A percentile compares a stretch with the other conserved stretches of the same genome.
Evolutionary conservation across 2,888 invertebrate species (phyloP).

Genomic region (Leuctra nigra): DNA sequence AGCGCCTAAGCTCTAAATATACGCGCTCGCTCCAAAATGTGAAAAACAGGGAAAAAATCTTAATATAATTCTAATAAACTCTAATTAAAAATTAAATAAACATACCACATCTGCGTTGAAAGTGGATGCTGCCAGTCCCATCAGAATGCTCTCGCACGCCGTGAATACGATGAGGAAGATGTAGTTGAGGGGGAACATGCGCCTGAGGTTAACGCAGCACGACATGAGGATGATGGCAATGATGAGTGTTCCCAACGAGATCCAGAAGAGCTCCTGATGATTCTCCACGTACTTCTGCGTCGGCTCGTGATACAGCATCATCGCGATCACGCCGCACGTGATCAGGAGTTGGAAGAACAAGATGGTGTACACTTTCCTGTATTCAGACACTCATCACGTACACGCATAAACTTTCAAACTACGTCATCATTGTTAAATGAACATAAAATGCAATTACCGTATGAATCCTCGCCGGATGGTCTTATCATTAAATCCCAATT

Average conservation of each 20-base stretch:
- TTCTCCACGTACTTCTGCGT: constrained; percentile 52
- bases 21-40: too few relatives aligned
- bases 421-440: not conserved
- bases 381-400: too few relatives aligned
- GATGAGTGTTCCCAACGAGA: constrained; percentile 59
- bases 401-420: not conserved
- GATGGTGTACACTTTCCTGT: constrained; percentile 76
- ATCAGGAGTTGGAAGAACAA: constrained; percentile 75
- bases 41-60: not conserved
- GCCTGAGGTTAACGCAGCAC: constrained; percentile 77
- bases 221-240: constrained; percentile 75
- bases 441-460: constrained; percentile 47
- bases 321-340: constrained; percentile 67
- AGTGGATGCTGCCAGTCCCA: constrained; percentile 63
- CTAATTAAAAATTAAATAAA: not conserved
- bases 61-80: not conserved
- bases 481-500: constrained; percentile 65
- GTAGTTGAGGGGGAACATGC: constrained; percentile 80
- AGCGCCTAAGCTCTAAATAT: too few relatives aligned
- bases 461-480: constrained; percentile 65
- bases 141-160: constrained; percentile 69
- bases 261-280: constrained; percentile 57
- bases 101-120: constrained; percentile 55
- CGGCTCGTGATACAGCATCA: constrained; percentile 62
- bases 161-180: constrained; percentile 86